phyloP scores from a whole-genome alignment of 2,797 vertebrate species.

The Sebastes matsubarae region DNA sequence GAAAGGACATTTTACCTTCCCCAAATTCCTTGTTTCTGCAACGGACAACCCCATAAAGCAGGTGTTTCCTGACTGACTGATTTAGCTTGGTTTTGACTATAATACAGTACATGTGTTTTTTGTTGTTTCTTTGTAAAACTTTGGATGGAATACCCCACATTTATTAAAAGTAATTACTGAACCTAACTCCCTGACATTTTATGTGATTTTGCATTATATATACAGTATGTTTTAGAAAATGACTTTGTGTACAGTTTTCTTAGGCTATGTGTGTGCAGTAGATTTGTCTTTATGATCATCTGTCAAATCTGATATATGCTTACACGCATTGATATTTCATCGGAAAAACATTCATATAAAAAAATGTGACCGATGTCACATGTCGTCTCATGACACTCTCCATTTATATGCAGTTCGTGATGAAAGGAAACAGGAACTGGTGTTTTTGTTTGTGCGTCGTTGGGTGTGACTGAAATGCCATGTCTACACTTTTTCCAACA shows the following conservation, averaged over 20 bases:
- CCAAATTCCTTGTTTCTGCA: neutral
- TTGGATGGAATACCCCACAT: neutral
- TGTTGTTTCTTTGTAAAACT: neutral
- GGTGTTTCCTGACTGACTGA: neutral
- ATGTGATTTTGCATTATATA: neutral
- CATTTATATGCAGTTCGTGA: neutral
- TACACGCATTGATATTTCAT: neutral
- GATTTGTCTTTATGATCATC: neutral
- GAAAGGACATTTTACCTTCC: neutral
- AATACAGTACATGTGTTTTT: neutral
- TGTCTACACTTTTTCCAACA: conserved; percentile 1
- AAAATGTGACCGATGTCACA: neutral
- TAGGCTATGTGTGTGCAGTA: neutral
- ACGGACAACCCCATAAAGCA: neutral
- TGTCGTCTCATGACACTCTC: conserved; percentile 13
- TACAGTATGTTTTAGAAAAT: neutral
- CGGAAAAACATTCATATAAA: neutral
- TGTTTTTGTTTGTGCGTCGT: conserved; percentile 1
- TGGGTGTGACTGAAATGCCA: conserved; percentile 2
- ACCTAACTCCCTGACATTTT: neutral
- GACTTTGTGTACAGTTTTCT: neutral
- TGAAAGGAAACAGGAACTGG: conserved; percentile 50
- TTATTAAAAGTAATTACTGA: neutral
- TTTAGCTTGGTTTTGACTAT: neutral
- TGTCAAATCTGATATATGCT: neutral